These are phyloP conservation scores for Pygoscelis antarcticus DNA, from an alignment of 2,113 vertebrate species.

Conservation along the genomic window DNA sequence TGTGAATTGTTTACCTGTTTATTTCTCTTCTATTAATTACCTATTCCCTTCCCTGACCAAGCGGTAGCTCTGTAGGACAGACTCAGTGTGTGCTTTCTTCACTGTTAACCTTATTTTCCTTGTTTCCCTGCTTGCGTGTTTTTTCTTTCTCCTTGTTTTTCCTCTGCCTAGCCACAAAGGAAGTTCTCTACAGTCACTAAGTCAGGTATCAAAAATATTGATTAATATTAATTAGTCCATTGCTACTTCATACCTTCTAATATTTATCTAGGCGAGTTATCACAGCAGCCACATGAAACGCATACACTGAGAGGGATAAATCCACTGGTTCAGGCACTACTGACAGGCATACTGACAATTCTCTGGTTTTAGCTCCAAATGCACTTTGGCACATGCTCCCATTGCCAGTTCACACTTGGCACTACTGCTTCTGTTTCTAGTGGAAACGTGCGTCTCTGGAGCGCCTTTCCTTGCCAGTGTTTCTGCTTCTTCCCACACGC, in stretches of 20 bases:
- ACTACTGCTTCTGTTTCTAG: not conserved
- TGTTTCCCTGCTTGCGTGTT: not conserved
- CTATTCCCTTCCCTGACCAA: not conserved
- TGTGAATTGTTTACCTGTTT: not conserved
- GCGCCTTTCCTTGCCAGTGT: not conserved
- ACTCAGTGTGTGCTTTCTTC: not conserved
- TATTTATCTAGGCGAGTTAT: not conserved
- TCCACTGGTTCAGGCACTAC: accelerated
- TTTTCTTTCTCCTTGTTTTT: not conserved
- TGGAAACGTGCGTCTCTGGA: not conserved
- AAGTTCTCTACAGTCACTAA: not conserved
- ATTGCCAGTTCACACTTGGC: not conserved
- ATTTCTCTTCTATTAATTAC: not conserved
- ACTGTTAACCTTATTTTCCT: not conserved
- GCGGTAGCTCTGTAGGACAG: not conserved
- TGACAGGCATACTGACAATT: not conserved
- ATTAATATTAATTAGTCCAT: not conserved
- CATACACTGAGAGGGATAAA: not conserved
- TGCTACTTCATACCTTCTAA: not conserved
- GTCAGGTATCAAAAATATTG: not conserved
- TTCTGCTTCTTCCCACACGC: not conserved
- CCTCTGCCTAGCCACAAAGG: not conserved
- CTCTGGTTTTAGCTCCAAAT: not conserved
- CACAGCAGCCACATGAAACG: not conserved
- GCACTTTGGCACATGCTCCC: not conserved